These are phyloP conservation scores for Teleopsis dalmanni DNA, from an alignment of 1,140 invertebrate genomes.

Conservation along the genomic window DNA sequence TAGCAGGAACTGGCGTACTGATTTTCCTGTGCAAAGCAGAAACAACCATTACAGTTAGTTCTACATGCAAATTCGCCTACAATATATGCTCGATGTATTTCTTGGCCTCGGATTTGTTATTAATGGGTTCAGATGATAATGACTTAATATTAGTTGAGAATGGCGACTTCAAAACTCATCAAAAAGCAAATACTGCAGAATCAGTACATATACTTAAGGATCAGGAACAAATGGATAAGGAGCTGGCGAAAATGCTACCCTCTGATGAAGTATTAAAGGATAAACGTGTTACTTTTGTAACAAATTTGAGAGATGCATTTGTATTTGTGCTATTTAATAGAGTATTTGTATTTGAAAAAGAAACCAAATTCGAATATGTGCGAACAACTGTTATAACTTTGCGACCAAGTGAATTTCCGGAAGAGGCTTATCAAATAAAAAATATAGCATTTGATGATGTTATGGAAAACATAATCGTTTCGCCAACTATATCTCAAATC, in stretches of 20 bases:
- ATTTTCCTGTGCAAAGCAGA: conserved; percentile 65
- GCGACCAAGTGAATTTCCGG: conserved; percentile 42
- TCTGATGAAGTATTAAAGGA: conserved; percentile 25
- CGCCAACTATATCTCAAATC: conserved; percentile 53
- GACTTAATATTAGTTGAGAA: conserved; percentile 64
- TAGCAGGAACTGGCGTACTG: conserved; percentile 60
- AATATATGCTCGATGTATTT: conserved; percentile 57
- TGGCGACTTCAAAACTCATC: conserved; percentile 61
- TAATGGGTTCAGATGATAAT: conserved; percentile 64
- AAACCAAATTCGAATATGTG: conserved; percentile 49
- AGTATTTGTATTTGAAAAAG: conserved; percentile 55
- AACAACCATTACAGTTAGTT: conserved; percentile 59
- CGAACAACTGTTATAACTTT: conserved; percentile 50
- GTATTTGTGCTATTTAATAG: conserved; percentile 51
- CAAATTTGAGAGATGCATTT: conserved; percentile 51
- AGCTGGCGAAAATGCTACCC: conserved; percentile 20
- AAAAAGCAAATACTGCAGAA: conserved; percentile 46
- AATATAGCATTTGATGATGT: conserved; percentile 48
- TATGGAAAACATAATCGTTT: conserved; percentile 50
- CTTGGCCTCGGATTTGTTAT: conserved; percentile 59
- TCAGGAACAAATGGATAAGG: conserved; percentile 33
- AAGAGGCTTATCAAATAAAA: conserved; percentile 46
- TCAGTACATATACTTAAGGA: conserved; percentile 45
- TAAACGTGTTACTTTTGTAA: conserved; percentile 46
- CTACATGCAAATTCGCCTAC: conserved; percentile 65